phyloP scores from a whole-genome alignment of 53 echinoderm and acorn worm genomes.

The Henricia sp. region DNA sequence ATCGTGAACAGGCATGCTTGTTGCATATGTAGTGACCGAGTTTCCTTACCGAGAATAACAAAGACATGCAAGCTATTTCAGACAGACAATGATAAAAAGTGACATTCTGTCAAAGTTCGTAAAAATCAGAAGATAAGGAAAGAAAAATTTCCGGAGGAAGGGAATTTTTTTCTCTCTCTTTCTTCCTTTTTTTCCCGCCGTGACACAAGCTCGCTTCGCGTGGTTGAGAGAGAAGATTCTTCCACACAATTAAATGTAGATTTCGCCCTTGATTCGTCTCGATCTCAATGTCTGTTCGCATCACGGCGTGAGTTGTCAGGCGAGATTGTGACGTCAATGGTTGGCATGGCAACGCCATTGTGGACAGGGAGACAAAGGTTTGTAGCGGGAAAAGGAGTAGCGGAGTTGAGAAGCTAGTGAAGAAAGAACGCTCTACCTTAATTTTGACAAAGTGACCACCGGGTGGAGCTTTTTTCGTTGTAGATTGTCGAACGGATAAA shows the following conservation, averaged over 20 bases:
- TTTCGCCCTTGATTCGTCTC: slow-evolving; percentile 52
- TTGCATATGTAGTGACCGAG: too few species aligned
- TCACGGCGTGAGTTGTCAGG: slow-evolving; percentile 20
- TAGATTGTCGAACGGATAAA: neutral
- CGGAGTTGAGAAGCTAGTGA: neutral
- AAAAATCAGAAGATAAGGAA: too few species aligned
- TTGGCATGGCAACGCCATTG: slow-evolving; percentile 46
- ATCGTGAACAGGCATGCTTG: too few species aligned
- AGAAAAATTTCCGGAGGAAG: too few species aligned
- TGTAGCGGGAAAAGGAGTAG: slow-evolving; percentile 1
- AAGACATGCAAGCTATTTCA: too few species aligned
- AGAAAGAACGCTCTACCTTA: neutral
- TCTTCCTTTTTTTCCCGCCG: too few species aligned
- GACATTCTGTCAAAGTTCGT: too few species aligned
- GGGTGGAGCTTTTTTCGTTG: neutral
- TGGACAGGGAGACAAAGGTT: slow-evolving; percentile 28
- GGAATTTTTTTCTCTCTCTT: too few species aligned
- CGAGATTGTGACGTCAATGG: slow-evolving; percentile 53
- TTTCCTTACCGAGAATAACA: too few species aligned
- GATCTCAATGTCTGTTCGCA: slow-evolving; percentile 10
- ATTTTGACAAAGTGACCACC: slow-evolving; percentile 35
- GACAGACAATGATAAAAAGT: too few species aligned
- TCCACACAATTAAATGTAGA: slow-evolving; percentile 58
- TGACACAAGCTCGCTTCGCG: too few species aligned
- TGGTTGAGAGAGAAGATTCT: slow-evolving; percentile 5